Evolutionary conservation across 2,113 vertebrate species (phyloP).

Genomic region (Polypterus senegalus): DNA sequence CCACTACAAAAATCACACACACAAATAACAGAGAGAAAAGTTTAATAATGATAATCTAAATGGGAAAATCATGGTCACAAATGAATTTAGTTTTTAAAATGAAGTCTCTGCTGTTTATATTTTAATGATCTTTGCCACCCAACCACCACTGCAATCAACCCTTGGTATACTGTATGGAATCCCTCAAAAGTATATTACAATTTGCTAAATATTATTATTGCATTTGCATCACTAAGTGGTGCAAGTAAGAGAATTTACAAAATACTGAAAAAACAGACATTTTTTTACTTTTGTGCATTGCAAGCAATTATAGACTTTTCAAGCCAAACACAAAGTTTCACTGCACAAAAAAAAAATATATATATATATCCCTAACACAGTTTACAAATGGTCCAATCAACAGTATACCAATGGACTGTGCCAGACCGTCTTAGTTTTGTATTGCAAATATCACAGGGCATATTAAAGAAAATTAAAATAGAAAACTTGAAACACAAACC

Average conservation of each 20-base stretch:
- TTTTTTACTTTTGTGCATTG: too few species aligned
- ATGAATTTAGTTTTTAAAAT: conserved; percentile 32
- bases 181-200: background rate
- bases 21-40: conserved; percentile 98
- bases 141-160: conserved; percentile 14
- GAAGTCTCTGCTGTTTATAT: background rate
- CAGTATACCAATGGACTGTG: conserved; percentile 67
- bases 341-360: too few species aligned
- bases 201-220: too few species aligned
- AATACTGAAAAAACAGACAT: too few species aligned
- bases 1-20: conserved; percentile 98
- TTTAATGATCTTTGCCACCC: conserved; percentile 6
- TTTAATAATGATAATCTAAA: conserved; percentile 83
- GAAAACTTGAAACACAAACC: conserved; percentile 68
- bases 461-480: conserved; percentile 6
- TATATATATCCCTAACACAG: too few species aligned
- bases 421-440: background rate
- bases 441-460: background rate
- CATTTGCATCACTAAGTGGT: too few species aligned
- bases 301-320: too few species aligned
- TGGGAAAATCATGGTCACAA: conserved; percentile 46
- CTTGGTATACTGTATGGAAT: conserved; percentile 23
- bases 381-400: background rate
- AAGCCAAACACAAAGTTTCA: too few species aligned
- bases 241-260: too few species aligned